Conservation (phyloP, 2,797 vertebrate species). For the Pyrocephalus nanus region DNA sequence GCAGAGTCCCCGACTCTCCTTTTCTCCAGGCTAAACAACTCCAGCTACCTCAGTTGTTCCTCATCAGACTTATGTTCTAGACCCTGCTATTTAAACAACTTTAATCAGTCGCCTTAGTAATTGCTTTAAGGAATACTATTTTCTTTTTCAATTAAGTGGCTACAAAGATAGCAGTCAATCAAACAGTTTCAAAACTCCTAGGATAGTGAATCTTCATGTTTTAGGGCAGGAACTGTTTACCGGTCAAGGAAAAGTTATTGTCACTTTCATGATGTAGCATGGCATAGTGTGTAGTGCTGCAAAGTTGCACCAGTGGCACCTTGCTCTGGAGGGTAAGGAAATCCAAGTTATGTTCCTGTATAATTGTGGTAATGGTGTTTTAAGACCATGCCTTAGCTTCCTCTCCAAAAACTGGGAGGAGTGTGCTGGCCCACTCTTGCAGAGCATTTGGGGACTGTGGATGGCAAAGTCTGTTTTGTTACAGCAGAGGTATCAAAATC, state of each 20-base stretch:
- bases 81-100: not conserved
- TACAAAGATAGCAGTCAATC: not conserved
- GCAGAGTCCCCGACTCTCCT: not conserved
- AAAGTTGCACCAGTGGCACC: too few species aligned
- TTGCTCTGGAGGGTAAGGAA: not conserved
- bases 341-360: not conserved
- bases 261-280: not conserved
- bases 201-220: not conserved
- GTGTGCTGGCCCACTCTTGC: not conserved
- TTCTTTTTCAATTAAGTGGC: not conserved
- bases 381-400: not conserved
- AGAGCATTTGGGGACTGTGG: not conserved
- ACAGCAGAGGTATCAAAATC: not conserved
- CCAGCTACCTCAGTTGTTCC: not conserved
- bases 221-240: not conserved
- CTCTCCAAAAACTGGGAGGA: not conserved
- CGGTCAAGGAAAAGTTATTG: not conserved
- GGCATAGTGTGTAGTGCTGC: not conserved
- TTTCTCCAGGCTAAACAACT: not conserved
- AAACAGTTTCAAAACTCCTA: not conserved
- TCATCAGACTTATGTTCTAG: not conserved
- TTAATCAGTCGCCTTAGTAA: not conserved
- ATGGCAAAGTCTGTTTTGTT: not conserved
- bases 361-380: not conserved
- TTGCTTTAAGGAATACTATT: not conserved